Evolutionary conservation across 2,888 invertebrate genomes (phyloP).

Genomic region (Drosophila emarginata): DNA sequence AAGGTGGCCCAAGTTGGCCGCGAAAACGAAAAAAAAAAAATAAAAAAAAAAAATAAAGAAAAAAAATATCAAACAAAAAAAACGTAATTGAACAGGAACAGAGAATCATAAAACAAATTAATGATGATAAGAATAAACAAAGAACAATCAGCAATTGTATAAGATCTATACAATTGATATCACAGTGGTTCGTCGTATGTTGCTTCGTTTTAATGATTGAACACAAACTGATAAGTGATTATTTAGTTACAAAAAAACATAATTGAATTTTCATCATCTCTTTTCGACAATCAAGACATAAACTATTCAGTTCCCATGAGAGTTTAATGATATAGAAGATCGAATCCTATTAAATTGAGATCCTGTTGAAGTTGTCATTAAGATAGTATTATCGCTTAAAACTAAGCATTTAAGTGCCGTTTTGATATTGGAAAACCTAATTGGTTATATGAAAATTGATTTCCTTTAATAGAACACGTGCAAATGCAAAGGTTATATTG

Average conservation of each 20-base stretch:
- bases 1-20: not conserved
- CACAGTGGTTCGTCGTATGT: not conserved
- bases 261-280: not conserved
- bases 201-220: conserved; percentile 3
- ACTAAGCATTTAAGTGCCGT: too few species aligned
- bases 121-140: conserved; percentile 3
- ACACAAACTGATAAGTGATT: conserved; percentile 2
- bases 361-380: too few species aligned
- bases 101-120: conserved; percentile 8
- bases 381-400: too few species aligned
- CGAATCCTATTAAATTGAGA: too few species aligned
- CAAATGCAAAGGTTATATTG: too few species aligned
- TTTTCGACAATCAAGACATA: not conserved
- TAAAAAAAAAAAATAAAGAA: not conserved
- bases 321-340: too few species aligned
- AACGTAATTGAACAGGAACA: conserved; percentile 7
- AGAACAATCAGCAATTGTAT: conserved; percentile 4
- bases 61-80: not conserved
- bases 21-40: not conserved
- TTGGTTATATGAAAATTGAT: too few species aligned
- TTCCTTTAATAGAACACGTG: too few species aligned
- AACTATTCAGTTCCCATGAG: too few species aligned
- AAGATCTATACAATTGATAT: conserved; percentile 8
- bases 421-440: too few species aligned
- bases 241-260: not conserved